Percentiles rank a stretch among this genome's conserved stretches.
phyloP scores from a whole-genome alignment of 2,797 vertebrate species.

The Pristis pectinata region DNA sequence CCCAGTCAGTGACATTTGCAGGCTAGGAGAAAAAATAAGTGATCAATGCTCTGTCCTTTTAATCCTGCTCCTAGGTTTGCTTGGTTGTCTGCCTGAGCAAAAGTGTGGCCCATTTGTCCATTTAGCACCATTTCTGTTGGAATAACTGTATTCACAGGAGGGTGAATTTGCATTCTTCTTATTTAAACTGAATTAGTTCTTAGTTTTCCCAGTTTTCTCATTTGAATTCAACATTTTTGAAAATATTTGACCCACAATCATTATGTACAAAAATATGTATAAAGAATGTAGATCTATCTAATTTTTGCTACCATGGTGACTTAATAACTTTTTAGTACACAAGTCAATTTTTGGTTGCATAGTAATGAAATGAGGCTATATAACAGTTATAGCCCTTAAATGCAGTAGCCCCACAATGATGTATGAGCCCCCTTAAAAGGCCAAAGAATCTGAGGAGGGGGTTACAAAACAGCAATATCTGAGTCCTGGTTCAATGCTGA shows the following conservation, averaged over 20 bases:
- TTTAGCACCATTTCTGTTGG: neutral
- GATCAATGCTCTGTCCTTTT: too few species aligned
- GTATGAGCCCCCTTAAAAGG: neutral
- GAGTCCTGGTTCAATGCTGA: conserved; percentile 14
- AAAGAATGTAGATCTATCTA: conserved; percentile 9
- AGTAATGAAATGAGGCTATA: conserved; percentile 15
- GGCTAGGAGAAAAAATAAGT: neutral
- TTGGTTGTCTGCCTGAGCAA: neutral
- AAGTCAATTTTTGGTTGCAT: neutral
- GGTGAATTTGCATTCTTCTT: neutral
- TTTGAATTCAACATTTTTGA: neutral
- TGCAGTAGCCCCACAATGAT: neutral
- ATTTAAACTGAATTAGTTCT: conserved; percentile 24
- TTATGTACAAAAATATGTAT: conserved; percentile 3
- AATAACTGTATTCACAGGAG: neutral
- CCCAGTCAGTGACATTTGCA: neutral
- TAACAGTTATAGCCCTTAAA: neutral
- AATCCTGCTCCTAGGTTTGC: neutral
- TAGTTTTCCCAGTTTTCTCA: neutral
- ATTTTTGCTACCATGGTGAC: conserved; percentile 16
- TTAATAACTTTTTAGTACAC: neutral
- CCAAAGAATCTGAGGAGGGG: too few species aligned
- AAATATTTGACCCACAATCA: neutral
- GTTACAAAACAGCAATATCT: neutral
- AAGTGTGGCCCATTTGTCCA: neutral